Evolutionary conservation across 2,797 vertebrate species (phyloP), one percentile per base, ranked within the genome.

Genomic region (Columba guinea): DNA sequence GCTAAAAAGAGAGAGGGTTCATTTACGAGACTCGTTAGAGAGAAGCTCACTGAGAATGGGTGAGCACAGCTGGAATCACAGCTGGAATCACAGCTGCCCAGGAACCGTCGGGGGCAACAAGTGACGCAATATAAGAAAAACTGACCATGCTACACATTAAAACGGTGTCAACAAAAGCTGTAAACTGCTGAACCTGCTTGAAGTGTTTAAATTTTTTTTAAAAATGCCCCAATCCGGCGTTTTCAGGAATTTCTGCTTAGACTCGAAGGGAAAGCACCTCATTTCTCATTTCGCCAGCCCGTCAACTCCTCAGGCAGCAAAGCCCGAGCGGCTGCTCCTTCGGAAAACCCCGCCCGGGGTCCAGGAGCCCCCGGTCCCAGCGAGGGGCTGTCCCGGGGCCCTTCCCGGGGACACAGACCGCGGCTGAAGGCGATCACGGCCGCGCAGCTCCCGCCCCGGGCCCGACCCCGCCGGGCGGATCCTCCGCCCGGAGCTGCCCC

Each of bases 141-240:
- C 2, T 1, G 53, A 13, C 20, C 0, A 16, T 0, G 16, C 49
- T 2, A 4, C 21, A 18, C 22, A 0, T 0, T 2, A 30, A 27
- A 28, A 12, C 0, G 9, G 0, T 0, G 7, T 3, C 52, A 18
- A 24, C 9, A 49, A 24, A 16, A 60, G 20, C 1, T 7, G 11
- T 17, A 16, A 41, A 15, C 16, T 0, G 37, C 30, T 3, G 69
- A 48, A 8, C 5, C 1, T 2, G 7, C 71, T 0, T 34, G 49
- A 46, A 79, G 30, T 5, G 44, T 46, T 46, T 46, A 46, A 46
- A 46, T 10, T 5, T 46, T 19, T 44, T 44, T 46, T 22, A 17
- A 35, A 55, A 44, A 16, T 4, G 17, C 20, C 16, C 21, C 28
- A 26, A 8, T 1, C 20, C 3, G 9, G 46, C 23, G 3, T 5